phyloP scores from a whole-genome alignment of 2,888 invertebrate species.

The Andrena haemorrhoa region DNA sequence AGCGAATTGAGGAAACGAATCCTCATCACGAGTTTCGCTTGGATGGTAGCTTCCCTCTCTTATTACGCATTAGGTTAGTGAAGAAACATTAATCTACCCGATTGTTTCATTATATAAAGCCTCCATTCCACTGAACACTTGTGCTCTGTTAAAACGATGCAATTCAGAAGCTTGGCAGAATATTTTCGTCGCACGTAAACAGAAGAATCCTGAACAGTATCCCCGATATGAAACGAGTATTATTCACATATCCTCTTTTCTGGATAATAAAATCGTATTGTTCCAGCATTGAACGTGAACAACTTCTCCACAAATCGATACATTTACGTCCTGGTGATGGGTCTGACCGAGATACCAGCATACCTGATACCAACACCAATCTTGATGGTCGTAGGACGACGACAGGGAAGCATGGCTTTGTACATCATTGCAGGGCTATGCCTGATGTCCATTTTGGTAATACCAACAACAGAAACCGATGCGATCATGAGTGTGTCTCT shows the following conservation, averaged over 20 bases:
- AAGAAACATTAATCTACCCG: too few species aligned
- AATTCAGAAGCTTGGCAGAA: too few species aligned
- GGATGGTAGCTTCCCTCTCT: slow-evolving; percentile 77
- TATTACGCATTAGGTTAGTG: slow-evolving; percentile 77
- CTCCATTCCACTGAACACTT: too few species aligned
- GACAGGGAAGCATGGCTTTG: slow-evolving; percentile 84
- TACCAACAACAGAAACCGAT: slow-evolving; percentile 78
- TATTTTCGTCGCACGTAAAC: too few species aligned
- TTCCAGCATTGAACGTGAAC: slow-evolving; percentile 86
- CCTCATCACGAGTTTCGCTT: slow-evolving; percentile 74
- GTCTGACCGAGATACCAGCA: slow-evolving; percentile 86
- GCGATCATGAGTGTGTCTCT: slow-evolving; percentile 84
- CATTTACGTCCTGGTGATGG: slow-evolving; percentile 85
- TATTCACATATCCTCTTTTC: background rate
- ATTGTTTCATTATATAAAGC: too few species aligned
- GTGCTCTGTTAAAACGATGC: too few species aligned
- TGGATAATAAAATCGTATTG: background rate
- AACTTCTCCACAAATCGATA: slow-evolving; percentile 86
- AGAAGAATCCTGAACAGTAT: too few species aligned
- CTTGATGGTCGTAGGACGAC: slow-evolving; percentile 85
- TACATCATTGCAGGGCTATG: slow-evolving; percentile 85
- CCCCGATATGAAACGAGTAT: background rate
- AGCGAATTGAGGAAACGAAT: slow-evolving; percentile 72
- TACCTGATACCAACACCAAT: slow-evolving; percentile 86
- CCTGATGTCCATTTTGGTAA: slow-evolving; percentile 84